phyloP scores from a whole-genome alignment of 2,888 invertebrate genomes.

The Andrena praecox region DNA sequence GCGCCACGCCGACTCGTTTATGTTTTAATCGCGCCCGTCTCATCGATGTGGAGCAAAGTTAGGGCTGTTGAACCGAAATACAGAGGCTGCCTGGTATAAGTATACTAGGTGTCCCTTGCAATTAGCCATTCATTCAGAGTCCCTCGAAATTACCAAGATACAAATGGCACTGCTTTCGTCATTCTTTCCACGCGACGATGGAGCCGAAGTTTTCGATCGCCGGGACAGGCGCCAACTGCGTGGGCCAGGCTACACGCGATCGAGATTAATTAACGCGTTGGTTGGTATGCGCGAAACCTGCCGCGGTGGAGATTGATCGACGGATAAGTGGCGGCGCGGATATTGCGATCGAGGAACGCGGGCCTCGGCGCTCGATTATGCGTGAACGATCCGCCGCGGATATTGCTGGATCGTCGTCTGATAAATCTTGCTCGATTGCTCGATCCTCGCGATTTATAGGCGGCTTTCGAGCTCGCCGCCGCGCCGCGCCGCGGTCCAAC shows the following conservation, averaged over 20 bases:
- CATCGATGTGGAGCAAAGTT: background rate
- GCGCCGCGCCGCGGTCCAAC: too few species aligned
- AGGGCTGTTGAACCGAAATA: too few species aligned
- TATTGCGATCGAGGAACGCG: slow-evolving; percentile 1
- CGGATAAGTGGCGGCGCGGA: slow-evolving; percentile 12
- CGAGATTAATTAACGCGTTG: slow-evolving; percentile 27
- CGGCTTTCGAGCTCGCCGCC: background rate
- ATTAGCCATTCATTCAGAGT: too few species aligned
- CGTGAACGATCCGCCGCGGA: slow-evolving; percentile 46
- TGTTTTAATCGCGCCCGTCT: slow-evolving; percentile 64
- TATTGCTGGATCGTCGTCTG: slow-evolving; percentile 28
- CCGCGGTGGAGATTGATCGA: slow-evolving; percentile 33
- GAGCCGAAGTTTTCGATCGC: background rate
- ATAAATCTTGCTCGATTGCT: slow-evolving; percentile 41
- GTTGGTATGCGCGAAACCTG: slow-evolving; percentile 7
- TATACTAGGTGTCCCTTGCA: too few species aligned
- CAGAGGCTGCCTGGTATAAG: too few species aligned
- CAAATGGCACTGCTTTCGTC: background rate
- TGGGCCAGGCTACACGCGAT: background rate
- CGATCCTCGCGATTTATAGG: slow-evolving; percentile 27
- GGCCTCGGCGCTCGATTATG: slow-evolving; percentile 43
- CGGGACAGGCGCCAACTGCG: background rate
- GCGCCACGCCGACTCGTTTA: slow-evolving; percentile 28
- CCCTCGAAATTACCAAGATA: background rate
- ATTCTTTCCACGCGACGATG: background rate